A percentile compares a stretch with the other conserved stretches of the same genome.
Conservation (phyloP, 2,888 invertebrate species). For the Lagria hirta region DNA sequence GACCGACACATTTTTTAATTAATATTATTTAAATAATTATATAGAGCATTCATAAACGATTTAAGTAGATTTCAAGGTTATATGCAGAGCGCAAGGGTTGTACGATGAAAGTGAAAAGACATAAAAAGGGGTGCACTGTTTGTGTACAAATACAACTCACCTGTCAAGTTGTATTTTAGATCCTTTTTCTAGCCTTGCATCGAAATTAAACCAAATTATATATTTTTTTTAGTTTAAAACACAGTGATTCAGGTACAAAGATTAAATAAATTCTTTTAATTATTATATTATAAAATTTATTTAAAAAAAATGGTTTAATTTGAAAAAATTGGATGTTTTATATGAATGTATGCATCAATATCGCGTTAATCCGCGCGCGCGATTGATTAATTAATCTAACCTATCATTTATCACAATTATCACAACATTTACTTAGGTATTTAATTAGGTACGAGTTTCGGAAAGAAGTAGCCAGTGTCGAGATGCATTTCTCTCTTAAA, state of each 20-base stretch:
- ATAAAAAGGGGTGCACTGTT: conserved; percentile 12
- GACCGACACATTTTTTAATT: too few species aligned
- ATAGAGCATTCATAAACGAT: too few species aligned
- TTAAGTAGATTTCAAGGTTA: conserved; percentile 23
- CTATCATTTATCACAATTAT: conserved; percentile 48
- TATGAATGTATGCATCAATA: too few species aligned
- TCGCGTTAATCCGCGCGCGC: too few species aligned
- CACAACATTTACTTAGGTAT: conserved; percentile 44
- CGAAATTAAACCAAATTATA: too few species aligned
- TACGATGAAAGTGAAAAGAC: conserved; percentile 25
- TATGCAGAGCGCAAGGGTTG: conserved; percentile 5
- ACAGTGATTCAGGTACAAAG: conserved; percentile 42
- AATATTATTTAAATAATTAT: too few species aligned
- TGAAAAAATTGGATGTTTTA: too few species aligned
- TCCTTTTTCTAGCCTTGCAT: conserved; percentile 31
- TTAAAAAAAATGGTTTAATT: too few species aligned
- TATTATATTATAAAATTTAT: too few species aligned
- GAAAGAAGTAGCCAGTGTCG: conserved; percentile 39
- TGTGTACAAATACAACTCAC: conserved; percentile 30
- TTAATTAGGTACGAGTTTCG: conserved; percentile 30
- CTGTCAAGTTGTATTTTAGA: conserved; percentile 30
- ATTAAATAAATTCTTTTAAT: too few species aligned
- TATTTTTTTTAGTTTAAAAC: too few species aligned
- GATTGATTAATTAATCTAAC: conserved; percentile 36
- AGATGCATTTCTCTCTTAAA: conserved; percentile 45